These are phyloP conservation scores for Sciaenops ocellatus DNA, from an alignment of 2,797 vertebrate species.

Conservation along the genomic window DNA sequence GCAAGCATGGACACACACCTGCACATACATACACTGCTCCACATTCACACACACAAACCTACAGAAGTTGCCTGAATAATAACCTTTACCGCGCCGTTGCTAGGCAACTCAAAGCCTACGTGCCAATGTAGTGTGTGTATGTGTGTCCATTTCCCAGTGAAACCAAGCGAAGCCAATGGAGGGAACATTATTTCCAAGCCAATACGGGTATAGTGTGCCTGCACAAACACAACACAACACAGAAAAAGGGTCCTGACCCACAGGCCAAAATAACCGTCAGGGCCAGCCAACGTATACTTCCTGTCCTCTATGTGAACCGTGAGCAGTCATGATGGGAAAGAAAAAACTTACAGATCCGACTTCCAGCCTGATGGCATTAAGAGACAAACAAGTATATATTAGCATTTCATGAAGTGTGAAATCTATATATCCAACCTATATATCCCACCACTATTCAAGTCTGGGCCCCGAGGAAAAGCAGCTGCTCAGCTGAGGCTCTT, in stretches of 20 bases:
- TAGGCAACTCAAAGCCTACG: constrained; percentile 76
- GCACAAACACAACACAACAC: constrained; percentile 27
- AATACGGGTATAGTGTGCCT: constrained; percentile 17
- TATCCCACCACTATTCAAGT: neutral
- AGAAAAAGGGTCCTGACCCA: constrained; percentile 26
- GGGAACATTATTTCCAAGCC: constrained; percentile 48
- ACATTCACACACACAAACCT: constrained; percentile 56
- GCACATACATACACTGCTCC: constrained; percentile 46
- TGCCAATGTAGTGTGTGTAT: constrained; percentile 49
- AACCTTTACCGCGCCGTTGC: constrained; percentile 76
- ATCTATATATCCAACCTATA: constrained; percentile 14
- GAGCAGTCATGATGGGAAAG: neutral
- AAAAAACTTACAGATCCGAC: neutral
- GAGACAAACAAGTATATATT: neutral
- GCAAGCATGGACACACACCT: constrained; percentile 40
- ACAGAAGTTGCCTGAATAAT: constrained; percentile 71
- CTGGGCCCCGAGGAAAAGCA: constrained; percentile 8
- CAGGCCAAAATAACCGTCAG: constrained; percentile 37
- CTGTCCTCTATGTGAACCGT: constrained; percentile 37
- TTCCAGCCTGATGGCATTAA: neutral
- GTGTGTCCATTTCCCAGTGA: constrained; percentile 54
- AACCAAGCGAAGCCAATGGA: constrained; percentile 51
- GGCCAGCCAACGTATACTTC: constrained; percentile 14
- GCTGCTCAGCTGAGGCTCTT: constrained; percentile 22
- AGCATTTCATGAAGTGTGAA: constrained; percentile 6